Base-by-base conservation (phyloP, 1,140 invertebrate species). In the Aradophagus sp. region DNA sequence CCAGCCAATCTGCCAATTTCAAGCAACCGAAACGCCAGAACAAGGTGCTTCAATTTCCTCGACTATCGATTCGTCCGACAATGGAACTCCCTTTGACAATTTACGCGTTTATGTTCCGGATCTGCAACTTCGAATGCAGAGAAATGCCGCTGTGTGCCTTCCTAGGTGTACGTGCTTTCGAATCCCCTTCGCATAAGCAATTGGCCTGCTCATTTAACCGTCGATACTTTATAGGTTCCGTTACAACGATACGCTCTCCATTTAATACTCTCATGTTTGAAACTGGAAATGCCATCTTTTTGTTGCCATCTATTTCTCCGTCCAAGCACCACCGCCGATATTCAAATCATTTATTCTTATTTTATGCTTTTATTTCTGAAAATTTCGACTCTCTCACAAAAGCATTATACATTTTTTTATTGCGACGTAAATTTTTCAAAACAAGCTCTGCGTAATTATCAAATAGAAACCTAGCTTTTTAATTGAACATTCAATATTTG, bases 1-100 rank as follows among this genome's bases (percentile, higher is more conserved):
- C 66, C 44, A 56, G 48, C 59, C 59, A 70, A 69, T 65, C 66
- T 68, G 65, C 58, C 68, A 66, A 73, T 70, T 68, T 42, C 71
- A 62, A 68, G 50, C 56, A 61, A 68, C 66, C 66, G 42, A 65
- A 74, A 74, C 65, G 69, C 69, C 65, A 73, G 62, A 72, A 72
- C 69, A 72, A 66, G 69, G 69, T 56, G 68, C 55, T 62, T 72
- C 56, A 66, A 66, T 72, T 72, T 66, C 69, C 48, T 42, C 29
- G n/a, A 20, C 69, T 66, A 72, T 66, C 55, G 45, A 65, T 61
- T 62, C 61, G 48, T 59, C 35, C 65, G 55, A 41, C 55, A 52
- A 47, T 52, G 29, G n/a, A 55, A 55, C 58, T 56, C 61, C 34
- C 61, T 65, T 55, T 72, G 69, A 72, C 42, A 61, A 65, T 65